These are phyloP conservation scores for Hypomecis punctinalis DNA, from an alignment of 2,888 invertebrate genomes.

Conservation along the genomic window DNA sequence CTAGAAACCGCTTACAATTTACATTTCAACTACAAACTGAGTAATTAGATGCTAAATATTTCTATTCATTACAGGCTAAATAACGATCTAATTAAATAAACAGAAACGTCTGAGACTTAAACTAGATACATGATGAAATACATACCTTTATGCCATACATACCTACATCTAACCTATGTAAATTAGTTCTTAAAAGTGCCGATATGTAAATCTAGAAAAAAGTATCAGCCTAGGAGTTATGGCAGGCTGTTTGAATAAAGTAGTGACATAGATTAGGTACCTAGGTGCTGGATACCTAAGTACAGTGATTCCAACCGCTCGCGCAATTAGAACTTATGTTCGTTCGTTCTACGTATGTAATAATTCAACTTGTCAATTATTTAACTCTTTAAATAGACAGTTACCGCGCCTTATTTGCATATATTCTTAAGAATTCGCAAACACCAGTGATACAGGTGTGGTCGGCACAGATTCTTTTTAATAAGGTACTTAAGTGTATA, in stretches of 20 bases:
- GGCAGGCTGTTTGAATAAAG: conserved; percentile 39
- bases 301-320: conserved; percentile 37
- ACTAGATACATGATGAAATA: conserved; percentile 41
- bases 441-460: conserved; percentile 23
- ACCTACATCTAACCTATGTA: conserved; percentile 39
- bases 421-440: conserved; percentile 22
- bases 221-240: conserved; percentile 40
- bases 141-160: conserved; percentile 39
- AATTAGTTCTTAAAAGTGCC: conserved; percentile 42
- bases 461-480: conserved; percentile 15
- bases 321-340: conserved; percentile 40
- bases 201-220: conserved; percentile 44
- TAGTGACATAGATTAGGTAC: conserved; percentile 34
- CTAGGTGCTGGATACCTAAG: conserved; percentile 35
- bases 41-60: conserved; percentile 16
- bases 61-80: conserved; percentile 22
- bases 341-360: conserved; percentile 42
- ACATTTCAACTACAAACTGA: conserved; percentile 3
- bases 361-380: conserved; percentile 45
- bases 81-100: conserved; percentile 25
- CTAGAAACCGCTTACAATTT: conserved; percentile 26
- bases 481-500: conserved; percentile 1
- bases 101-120: conserved; percentile 28
- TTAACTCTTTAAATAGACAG: conserved; percentile 34
- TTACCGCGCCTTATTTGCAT: conserved; percentile 26